Evolutionary conservation across 1,140 invertebrate genomes (phyloP).

Genomic region (Brachionus rubens): DNA sequence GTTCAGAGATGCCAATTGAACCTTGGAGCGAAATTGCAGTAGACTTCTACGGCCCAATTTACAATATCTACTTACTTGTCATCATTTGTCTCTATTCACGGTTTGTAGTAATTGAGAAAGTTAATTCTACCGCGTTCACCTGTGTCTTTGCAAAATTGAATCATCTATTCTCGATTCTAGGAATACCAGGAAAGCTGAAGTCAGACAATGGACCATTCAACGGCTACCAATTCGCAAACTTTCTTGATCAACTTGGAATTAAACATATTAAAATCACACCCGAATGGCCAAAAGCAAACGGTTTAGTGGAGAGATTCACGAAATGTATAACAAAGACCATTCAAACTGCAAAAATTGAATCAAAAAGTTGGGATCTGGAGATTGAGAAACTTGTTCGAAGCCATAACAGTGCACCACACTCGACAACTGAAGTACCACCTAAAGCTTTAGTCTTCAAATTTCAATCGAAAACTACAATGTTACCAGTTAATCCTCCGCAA

Average conservation of each 20-base stretch:
- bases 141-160: conserved; percentile 36
- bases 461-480: no score
- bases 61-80: no score
- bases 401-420: no score
- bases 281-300: conserved; percentile 47
- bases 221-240: conserved; percentile 46
- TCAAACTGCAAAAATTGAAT: no score
- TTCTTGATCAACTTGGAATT: conserved; percentile 42
- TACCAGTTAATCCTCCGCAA: no score
- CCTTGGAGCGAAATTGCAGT: conserved; percentile 50
- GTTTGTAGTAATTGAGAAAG: conserved; percentile 51
- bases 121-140: conserved; percentile 46
- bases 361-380: no score
- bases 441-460: no score
- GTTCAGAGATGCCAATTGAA: conserved; percentile 48
- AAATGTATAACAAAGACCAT: no score
- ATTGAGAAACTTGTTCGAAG: no score
- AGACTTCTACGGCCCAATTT: conserved; percentile 53
- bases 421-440: no score
- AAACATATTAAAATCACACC: no score
- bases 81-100: conserved; percentile 51
- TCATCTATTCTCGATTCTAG: conserved; percentile 48
- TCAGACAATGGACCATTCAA: conserved; percentile 49
- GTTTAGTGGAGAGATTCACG: conserved; percentile 46
- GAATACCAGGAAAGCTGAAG: conserved; percentile 46